Conservation (phyloP, 2,113 vertebrate species). For the Phyllostomus discolor region DNA sequence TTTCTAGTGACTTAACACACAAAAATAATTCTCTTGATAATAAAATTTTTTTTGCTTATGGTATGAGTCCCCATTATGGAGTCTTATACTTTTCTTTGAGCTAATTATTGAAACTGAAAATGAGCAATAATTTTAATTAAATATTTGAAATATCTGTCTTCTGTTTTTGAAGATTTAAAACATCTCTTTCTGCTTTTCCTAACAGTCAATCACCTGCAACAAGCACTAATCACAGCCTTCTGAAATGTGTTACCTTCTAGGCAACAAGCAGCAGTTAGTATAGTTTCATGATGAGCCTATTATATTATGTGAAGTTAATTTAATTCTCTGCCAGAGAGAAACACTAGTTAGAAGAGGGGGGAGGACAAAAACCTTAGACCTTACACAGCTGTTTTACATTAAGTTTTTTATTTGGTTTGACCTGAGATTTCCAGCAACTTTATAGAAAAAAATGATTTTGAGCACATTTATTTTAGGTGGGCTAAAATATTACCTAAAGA, state of each 20-base stretch:
- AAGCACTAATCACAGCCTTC: neutral
- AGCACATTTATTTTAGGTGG: neutral
- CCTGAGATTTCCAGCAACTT: neutral
- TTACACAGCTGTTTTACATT: neutral
- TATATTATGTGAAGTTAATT: neutral
- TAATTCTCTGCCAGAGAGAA: neutral
- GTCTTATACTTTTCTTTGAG: constrained; percentile 4
- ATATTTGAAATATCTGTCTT: neutral
- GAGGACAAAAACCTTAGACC: neutral
- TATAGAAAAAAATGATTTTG: neutral
- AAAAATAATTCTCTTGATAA: neutral
- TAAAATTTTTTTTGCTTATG: neutral
- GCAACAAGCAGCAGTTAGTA: neutral
- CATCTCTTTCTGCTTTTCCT: neutral
- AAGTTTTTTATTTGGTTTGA: neutral
- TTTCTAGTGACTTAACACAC: neutral
- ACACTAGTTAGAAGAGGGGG: neutral
- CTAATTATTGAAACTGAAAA: neutral
- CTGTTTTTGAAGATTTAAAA: neutral
- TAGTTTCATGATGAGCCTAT: neutral
- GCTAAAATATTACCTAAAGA: neutral
- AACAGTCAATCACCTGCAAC: neutral
- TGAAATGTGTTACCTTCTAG: neutral
- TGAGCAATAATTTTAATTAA: neutral
- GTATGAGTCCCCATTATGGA: neutral